A percentile compares a stretch with the other conserved stretches of the same genome.
Conservation (phyloP, 2,888 invertebrate species). For the Eupithecia pulchellata region DNA sequence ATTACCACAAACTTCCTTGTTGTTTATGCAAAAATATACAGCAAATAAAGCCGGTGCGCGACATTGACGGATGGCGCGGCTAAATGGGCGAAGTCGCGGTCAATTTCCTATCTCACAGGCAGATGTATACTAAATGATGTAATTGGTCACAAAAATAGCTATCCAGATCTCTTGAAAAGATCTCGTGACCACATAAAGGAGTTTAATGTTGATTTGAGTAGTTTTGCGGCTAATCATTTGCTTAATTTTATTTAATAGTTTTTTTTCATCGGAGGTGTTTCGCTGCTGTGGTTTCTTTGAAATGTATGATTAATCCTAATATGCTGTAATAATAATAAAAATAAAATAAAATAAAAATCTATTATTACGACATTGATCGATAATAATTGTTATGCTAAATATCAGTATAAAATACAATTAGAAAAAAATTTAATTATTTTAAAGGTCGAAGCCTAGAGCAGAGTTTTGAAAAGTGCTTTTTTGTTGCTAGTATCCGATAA, state of each 20-base stretch:
- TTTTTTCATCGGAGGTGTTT: too few relatives aligned
- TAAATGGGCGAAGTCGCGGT: slow-evolving; percentile 59
- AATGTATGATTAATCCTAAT: neutral
- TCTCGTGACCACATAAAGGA: slow-evolving; percentile 34
- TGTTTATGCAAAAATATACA: slow-evolving; percentile 77
- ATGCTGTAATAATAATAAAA: neutral
- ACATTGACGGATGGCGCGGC: slow-evolving; percentile 70
- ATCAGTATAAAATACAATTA: too few relatives aligned
- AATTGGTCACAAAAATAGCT: slow-evolving; percentile 43
- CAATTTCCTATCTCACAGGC: slow-evolving; percentile 61
- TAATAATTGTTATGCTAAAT: too few relatives aligned
- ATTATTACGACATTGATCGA: too few relatives aligned
- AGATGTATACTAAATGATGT: slow-evolving; percentile 31
- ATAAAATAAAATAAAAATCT: too few relatives aligned
- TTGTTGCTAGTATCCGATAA: too few relatives aligned
- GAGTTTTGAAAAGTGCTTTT: neutral
- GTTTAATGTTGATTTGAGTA: slow-evolving; percentile 21
- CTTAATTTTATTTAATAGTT: neutral
- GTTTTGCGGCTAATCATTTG: slow-evolving; percentile 22
- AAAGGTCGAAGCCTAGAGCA: neutral
- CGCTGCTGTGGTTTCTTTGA: slow-evolving; percentile 5
- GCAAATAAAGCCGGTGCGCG: slow-evolving; percentile 60
- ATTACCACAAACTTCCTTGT: slow-evolving; percentile 57
- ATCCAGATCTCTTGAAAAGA: slow-evolving; percentile 33
- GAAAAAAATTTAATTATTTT: too few relatives aligned